Evolutionary conservation across 1,140 invertebrate genomes (phyloP).

Genomic region (Drosophila obscura): DNA sequence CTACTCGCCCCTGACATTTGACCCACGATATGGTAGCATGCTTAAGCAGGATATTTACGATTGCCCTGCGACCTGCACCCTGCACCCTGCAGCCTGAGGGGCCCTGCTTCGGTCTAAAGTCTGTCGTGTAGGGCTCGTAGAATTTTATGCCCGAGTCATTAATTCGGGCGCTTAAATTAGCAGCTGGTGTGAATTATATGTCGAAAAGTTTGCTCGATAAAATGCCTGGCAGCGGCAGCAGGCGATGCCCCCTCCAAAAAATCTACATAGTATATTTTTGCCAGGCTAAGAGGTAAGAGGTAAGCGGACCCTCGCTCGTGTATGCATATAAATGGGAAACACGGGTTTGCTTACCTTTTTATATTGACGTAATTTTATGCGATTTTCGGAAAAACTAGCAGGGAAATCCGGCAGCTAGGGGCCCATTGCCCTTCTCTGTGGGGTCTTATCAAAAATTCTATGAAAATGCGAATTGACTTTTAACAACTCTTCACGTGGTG

Average conservation of each 20-base stretch:
- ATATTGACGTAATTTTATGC: slow-evolving; percentile 76
- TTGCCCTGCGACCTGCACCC: slow-evolving; percentile 10
- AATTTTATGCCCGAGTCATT: slow-evolving; percentile 69
- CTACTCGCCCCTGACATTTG: slow-evolving; percentile 17
- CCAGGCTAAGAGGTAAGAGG: slow-evolving; percentile 22
- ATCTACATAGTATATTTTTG: slow-evolving; percentile 26
- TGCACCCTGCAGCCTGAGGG: no score
- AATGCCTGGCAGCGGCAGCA: slow-evolving; percentile 28
- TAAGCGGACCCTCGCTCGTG: slow-evolving; percentile 28
- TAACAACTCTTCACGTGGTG: slow-evolving; percentile 66
- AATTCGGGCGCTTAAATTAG: slow-evolving; percentile 75
- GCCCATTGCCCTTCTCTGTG: neutral
- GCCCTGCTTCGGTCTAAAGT: slow-evolving; percentile 34
- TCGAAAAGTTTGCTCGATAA: slow-evolving; percentile 77
- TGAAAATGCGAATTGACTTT: slow-evolving; percentile 79
- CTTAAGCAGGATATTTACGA: slow-evolving; percentile 40
- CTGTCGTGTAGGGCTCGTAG: slow-evolving; percentile 22
- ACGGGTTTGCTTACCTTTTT: slow-evolving; percentile 65
- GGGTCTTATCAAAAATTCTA: slow-evolving; percentile 73
- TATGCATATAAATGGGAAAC: slow-evolving; percentile 51
- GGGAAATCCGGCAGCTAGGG: neutral
- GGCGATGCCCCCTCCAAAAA: slow-evolving; percentile 2
- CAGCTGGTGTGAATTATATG: slow-evolving; percentile 79
- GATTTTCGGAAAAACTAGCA: slow-evolving; percentile 54
- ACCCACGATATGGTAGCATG: slow-evolving; percentile 39